Evolutionary conservation across 2,888 invertebrate genomes (phyloP), one percentile per base, ranked within the genome.

Genomic region (Rhagonycha lutea): DNA sequence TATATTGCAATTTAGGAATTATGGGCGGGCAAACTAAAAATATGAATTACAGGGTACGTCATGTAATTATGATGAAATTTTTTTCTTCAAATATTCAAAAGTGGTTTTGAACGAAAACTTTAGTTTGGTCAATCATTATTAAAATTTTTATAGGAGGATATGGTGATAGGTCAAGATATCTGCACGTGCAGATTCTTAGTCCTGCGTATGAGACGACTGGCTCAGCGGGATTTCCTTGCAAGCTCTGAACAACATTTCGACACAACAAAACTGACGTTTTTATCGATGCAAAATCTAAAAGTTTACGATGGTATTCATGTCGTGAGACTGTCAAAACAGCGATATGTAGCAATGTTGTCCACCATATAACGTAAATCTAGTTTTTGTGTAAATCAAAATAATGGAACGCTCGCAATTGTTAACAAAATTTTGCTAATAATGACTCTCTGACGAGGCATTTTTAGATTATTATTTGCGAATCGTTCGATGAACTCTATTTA

Each of bases 251-350:
- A 75, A 74, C 75, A 78, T 75, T 78, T 78, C 77, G 77, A 77
- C 77, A 78, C 75, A 77, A 74, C 72, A 67, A 77, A 77, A 77
- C 47, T 75, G 77, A 78, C 72, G 77, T 77, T 78, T 78, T 78
- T 78, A 78, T 78, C 77, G 75, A 70, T 73, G 70, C 67, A 68
- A 75, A 73, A 78, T 78, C 77, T 78, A 75, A 73, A 75, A 78
- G 75, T 78, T 78, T 78, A 78, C 73, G 75, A 75, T 68, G 61
- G 73, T 72, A 75, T 65, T 72, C 77, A 75, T 70, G 77, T 75
- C 75, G 73, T 73, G 73, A 72, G 65, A 72, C 32, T 77, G 77
- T 77, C 77, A 77, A 77, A 77, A 77, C 69, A 67, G 75, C 77
- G 65, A 78, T 71, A 74, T 77, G 74, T 72, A 69, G 76, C 73